A percentile compares a stretch with the other conserved stretches of the same genome.
These are phyloP conservation scores for Mus caroli DNA, from an alignment of 2,797 vertebrate genomes.

Conservation along the genomic window DNA sequence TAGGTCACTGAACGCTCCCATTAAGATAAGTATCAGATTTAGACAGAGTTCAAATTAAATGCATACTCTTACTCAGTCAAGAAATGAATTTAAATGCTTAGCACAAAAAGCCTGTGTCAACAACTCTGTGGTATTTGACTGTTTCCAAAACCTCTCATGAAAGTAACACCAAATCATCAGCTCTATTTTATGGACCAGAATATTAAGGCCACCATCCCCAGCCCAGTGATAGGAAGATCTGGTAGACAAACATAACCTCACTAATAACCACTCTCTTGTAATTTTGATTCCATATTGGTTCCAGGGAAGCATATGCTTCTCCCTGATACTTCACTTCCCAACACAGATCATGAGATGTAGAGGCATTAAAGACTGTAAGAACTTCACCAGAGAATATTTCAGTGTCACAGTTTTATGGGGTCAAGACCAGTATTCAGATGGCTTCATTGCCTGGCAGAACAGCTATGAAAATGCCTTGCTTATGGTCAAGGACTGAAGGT, in stretches of 20 bases:
- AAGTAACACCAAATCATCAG: background rate
- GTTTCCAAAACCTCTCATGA: conserved; percentile 33
- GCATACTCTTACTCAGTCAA: background rate
- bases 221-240: background rate
- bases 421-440: conserved; percentile 70
- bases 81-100: background rate
- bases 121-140: background rate
- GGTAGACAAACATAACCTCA: background rate
- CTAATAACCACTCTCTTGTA: background rate
- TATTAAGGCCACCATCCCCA: background rate
- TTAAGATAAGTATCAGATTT: conserved; percentile 22
- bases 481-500: conserved; percentile 71
- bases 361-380: conserved; percentile 69
- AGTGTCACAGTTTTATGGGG: conserved; percentile 17
- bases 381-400: background rate
- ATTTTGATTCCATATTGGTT: background rate
- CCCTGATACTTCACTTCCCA: background rate
- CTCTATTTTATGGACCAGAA: conserved; percentile 3
- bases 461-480: conserved; percentile 60
- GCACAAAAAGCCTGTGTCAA: background rate
- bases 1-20: background rate
- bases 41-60: conserved; percentile 38
- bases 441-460: conserved; percentile 69
- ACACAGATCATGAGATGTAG: conserved; percentile 22
- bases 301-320: background rate